phyloP scores from a whole-genome alignment of 2,888 invertebrate genomes.

The Rhaphigaster nebulosa region DNA sequence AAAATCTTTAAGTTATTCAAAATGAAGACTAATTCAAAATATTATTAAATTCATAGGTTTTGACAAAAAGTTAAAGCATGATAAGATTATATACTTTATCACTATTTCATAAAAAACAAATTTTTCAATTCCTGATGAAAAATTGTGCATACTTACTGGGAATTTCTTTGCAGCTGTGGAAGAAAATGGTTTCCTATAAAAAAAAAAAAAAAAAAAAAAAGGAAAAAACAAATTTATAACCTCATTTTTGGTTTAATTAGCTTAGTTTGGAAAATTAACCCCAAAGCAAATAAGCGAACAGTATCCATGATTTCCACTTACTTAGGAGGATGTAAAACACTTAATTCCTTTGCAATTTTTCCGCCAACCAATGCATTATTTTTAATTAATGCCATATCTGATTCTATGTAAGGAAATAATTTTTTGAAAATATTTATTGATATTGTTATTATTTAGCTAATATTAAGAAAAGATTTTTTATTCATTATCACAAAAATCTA shows the following conservation, averaged over 20 bases:
- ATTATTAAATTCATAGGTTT: background rate
- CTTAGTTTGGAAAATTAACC: background rate
- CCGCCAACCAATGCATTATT: constrained; percentile 92
- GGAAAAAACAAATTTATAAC: background rate
- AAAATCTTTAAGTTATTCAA: background rate
- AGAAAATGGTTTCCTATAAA: background rate
- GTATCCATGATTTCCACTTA: background rate
- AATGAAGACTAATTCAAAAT: background rate
- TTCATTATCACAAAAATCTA: background rate
- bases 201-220: background rate
- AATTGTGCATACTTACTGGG: background rate
- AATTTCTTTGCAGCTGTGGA: background rate
- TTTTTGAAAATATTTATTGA: background rate
- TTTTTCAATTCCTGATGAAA: background rate
- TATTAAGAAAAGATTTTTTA: background rate
- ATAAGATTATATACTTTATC: background rate
- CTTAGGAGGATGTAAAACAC: background rate
- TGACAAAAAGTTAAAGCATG: background rate
- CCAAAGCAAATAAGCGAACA: background rate
- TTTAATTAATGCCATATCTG: constrained; percentile 91
- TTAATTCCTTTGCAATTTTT: constrained; percentile 75
- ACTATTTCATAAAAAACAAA: background rate
- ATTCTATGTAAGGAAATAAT: constrained; percentile 55
- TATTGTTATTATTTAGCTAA: background rate
- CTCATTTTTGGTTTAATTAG: background rate